These are phyloP conservation scores for Amphipoea oculea DNA, from an alignment of 2,888 invertebrate genomes.

Conservation along the genomic window DNA sequence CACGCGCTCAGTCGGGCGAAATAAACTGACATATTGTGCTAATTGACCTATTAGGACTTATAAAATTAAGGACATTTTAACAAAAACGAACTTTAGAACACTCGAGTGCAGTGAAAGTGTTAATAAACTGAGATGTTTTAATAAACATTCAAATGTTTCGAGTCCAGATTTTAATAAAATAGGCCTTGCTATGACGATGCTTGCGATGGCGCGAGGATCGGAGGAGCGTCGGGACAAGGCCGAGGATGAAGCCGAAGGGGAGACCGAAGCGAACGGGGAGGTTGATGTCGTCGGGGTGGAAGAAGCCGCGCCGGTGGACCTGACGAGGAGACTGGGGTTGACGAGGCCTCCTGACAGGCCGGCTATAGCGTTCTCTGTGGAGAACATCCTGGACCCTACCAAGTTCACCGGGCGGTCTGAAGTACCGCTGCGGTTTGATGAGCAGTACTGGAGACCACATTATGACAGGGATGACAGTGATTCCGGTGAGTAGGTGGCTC, in stretches of 20 bases:
- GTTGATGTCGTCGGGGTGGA: constrained; percentile 89
- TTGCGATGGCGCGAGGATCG: constrained; percentile 88
- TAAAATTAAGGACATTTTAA: constrained; percentile 23
- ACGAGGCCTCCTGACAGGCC: constrained; percentile 90
- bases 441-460: constrained; percentile 90
- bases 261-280: constrained; percentile 82
- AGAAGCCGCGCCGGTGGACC: constrained; percentile 87
- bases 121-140: constrained; percentile 41
- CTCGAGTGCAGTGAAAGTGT: constrained; percentile 74
- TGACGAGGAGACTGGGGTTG: constrained; percentile 89
- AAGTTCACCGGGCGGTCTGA: constrained; percentile 95
- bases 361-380: constrained; percentile 95
- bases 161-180: constrained; percentile 65
- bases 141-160: constrained; percentile 54
- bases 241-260: constrained; percentile 81
- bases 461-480: constrained; percentile 91
- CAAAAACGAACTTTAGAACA: constrained; percentile 41
- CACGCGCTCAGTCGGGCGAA: constrained; percentile 69
- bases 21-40: constrained; percentile 58
- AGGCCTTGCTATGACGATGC: constrained; percentile 90
- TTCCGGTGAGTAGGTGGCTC: constrained; percentile 81
- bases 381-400: constrained; percentile 97
- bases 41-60: constrained; percentile 37
- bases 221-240: constrained; percentile 83
- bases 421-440: constrained; percentile 89